Evolutionary conservation across 2,113 vertebrate species (phyloP), one percentile per base, ranked within the genome.

Genomic region (Xiphophorus hellerii): DNA sequence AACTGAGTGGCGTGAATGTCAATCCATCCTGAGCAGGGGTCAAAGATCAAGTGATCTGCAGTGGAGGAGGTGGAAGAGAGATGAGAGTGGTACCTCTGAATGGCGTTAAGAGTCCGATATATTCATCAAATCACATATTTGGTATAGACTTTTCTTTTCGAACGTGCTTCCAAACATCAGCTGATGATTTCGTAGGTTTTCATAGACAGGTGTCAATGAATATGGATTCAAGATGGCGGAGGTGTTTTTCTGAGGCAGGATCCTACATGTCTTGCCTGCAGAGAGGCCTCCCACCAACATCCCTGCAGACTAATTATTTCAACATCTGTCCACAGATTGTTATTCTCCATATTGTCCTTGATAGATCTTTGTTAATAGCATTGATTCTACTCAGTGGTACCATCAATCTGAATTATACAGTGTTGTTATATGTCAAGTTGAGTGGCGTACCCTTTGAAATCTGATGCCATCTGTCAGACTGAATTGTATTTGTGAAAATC

Each of bases 21-120:
- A 91, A 90, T 93, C 86, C 87, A 90, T 90, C 84, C 74, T 82
- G 73, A 35, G 14, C 28, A 44, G 51, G 64, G 85, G 94, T 92
- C 94, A 94, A 92, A 85, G 93, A 88, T 91, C 77, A 86, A 80
- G 64, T 81, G 87, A 92, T 90, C 76, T 76, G 84, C 63, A 61
- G 58, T 58, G 76, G 54, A 10, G 65, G 61, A 87, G 86, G 84
- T 85, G 88, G 87, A 73, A 83, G 66, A 79, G 74, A 80, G 64
- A 78, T 2, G 71, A 84, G 17, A 71, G 10, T 30, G 7, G 78
- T 61, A n/a, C 6, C 15, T 37, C 15, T 1, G 35, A 14, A 35
- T 35, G 51, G 11, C 1, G 4, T 1, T 11, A 20, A 31, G 27
- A 71, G 37, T 17, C 25, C 10, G 3, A 71, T 28, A 3, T 14